A percentile compares a stretch with the other conserved stretches of the same genome.
These are phyloP conservation scores for Thaleichthys pacificus DNA, from an alignment of 2,797 vertebrate genomes.

Conservation along the genomic window DNA sequence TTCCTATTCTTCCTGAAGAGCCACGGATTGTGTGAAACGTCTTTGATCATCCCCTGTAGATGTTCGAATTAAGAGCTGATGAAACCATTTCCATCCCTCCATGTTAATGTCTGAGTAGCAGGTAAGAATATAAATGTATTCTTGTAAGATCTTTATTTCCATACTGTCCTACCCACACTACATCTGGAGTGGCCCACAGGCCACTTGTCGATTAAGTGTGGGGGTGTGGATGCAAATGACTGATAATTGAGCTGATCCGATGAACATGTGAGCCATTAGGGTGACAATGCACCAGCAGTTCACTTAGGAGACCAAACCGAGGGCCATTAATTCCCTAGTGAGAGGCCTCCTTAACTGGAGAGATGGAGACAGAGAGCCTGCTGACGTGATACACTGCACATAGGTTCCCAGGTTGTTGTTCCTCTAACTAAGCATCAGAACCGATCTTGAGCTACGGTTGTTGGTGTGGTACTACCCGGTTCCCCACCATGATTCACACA, in stretches of 20 bases:
- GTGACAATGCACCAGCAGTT: conserved; percentile 24
- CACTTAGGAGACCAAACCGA: conserved; percentile 19
- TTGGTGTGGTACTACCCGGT: not conserved
- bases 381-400: conserved; percentile 7
- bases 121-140: not conserved
- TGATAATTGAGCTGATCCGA: conserved; percentile 21
- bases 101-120: not conserved
- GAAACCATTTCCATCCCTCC: not conserved
- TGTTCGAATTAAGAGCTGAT: too few relatives aligned
- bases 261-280: conserved; percentile 23
- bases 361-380: not conserved
- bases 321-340: conserved; percentile 33
- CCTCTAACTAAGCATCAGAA: not conserved
- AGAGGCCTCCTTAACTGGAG: conserved; percentile 13
- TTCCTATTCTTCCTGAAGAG: too few relatives aligned
- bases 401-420: not conserved
- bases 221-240: conserved; percentile 1
- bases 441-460: not conserved
- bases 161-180: not conserved
- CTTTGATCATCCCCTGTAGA: too few relatives aligned
- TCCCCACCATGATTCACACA: not conserved
- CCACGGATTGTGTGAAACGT: too few relatives aligned
- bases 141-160: not conserved
- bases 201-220: not conserved
- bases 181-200: not conserved